Conservation (phyloP, 2,888 invertebrate genomes). For the Caenorhabditis sp. region DNA sequence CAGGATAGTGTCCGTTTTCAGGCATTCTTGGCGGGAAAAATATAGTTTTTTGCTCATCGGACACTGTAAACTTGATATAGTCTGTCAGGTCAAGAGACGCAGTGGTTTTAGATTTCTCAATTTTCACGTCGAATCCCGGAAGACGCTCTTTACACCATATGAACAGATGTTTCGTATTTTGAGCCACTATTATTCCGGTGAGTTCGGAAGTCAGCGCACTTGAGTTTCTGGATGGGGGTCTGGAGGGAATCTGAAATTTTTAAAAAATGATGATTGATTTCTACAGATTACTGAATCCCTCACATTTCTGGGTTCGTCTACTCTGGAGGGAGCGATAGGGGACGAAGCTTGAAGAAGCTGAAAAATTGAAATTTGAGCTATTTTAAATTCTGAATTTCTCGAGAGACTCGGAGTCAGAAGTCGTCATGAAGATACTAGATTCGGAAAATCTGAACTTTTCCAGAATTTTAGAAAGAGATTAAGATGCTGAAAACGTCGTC, state of each 20-base stretch:
- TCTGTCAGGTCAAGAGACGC: neutral
- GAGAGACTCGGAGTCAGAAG: too few species aligned
- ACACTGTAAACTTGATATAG: neutral
- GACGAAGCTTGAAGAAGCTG: too few species aligned
- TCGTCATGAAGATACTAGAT: too few species aligned
- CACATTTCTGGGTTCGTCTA: too few species aligned
- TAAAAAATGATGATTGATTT: too few species aligned
- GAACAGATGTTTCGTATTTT: neutral
- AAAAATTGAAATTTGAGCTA: too few species aligned
- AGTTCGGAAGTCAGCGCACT: neutral
- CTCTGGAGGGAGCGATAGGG: too few species aligned
- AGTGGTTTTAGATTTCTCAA: neutral
- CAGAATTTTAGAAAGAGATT: too few species aligned
- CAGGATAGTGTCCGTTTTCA: neutral
- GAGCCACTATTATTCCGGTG: neutral
- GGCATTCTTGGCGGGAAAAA: neutral
- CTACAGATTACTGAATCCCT: too few species aligned
- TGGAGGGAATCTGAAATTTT: neutral
- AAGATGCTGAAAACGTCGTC: too few species aligned
- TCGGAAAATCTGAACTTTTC: too few species aligned
- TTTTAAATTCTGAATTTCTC: too few species aligned
- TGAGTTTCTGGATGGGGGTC: neutral
- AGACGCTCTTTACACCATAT: neutral
- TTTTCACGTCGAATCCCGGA: neutral
- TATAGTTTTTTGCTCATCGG: neutral